These are phyloP conservation scores for Tetramorium bicarinatum DNA, from an alignment of 2,888 invertebrate genomes.

Conservation along the genomic window DNA sequence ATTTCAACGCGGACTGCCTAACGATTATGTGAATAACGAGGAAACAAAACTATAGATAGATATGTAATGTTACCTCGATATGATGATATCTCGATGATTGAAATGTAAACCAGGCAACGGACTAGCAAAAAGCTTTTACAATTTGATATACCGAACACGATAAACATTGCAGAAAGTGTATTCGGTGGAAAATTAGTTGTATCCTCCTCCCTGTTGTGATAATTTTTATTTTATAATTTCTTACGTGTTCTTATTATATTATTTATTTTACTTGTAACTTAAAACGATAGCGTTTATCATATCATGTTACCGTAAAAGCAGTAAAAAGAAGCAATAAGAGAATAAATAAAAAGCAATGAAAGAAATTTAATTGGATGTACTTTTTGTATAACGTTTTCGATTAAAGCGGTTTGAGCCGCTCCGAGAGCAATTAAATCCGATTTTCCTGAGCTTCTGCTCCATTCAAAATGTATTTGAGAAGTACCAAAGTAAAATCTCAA, in stretches of 20 bases:
- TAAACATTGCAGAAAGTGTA: background rate
- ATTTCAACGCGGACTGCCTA: conserved; percentile 8
- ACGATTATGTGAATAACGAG: background rate
- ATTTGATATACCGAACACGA: background rate
- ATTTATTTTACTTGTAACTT: background rate
- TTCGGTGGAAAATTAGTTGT: background rate
- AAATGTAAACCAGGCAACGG: background rate
- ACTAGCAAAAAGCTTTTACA: background rate
- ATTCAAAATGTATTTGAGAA: conserved; percentile 20
- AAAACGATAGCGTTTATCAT: background rate
- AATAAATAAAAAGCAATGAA: conserved; percentile 7
- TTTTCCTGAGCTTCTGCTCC: conserved; percentile 13
- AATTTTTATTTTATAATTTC: background rate
- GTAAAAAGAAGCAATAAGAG: background rate
- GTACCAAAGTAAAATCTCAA: conserved; percentile 10
- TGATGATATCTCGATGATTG: background rate
- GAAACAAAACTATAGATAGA: background rate
- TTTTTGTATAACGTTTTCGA: conserved; percentile 9
- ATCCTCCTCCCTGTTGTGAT: background rate
- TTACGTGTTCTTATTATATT: background rate
- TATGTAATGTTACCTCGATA: background rate
- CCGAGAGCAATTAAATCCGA: conserved; percentile 3
- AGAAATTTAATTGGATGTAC: conserved; percentile 19
- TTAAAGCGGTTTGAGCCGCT: conserved; percentile 5
- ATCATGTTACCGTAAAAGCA: background rate